Base-by-base conservation (phyloP, 1,140 invertebrate species). In the Propsilocerus akamusi region DNA sequence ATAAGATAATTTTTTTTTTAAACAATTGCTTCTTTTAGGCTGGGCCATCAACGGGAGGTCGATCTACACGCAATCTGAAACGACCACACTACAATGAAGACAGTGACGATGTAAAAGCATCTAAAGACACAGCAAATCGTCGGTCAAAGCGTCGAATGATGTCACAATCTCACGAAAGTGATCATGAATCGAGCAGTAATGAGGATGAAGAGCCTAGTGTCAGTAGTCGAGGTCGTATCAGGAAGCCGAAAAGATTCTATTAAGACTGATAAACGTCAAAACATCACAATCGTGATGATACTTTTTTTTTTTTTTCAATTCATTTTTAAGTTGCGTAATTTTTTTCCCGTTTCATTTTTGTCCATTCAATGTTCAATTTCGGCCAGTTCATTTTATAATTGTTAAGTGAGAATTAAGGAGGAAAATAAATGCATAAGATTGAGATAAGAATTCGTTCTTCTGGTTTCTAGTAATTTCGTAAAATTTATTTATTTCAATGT, bases 241-340 rank as follows among this genome's bases (percentile, higher is more conserved):
- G 87, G 24, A 85, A 82, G 66, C 74, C 89, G 49, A 89, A 86
- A 5, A n/a, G n/a, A n/a, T n/a, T n/a, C n/a, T n/a, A n/a, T n/a
- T n/a, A n/a, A 41, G 34, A 41, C 34, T 41, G 34, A 41, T 20
- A 17, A 41, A 1, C 17, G 34, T 41, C 34, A 41, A 17, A n/a
- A n/a, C n/a, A n/a, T n/a, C n/a, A n/a, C n/a, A n/a, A n/a, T n/a
- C n/a, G n/a, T n/a, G n/a, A n/a, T n/a, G n/a, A n/a, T n/a, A n/a
- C n/a, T n/a, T n/a, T n/a, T n/a, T n/a, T n/a, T n/a, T n/a, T n/a
- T n/a, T n/a, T n/a, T n/a, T n/a, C n/a, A n/a, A n/a, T n/a, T n/a
- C n/a, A n/a, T n/a, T n/a, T n/a, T n/a, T n/a, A n/a, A n/a, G n/a
- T n/a, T n/a, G n/a, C n/a, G n/a, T n/a, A n/a, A n/a, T n/a, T n/a